These are phyloP conservation scores for Entomobrya proxima DNA, from an alignment of 2,888 invertebrate species.

Conservation along the genomic window DNA sequence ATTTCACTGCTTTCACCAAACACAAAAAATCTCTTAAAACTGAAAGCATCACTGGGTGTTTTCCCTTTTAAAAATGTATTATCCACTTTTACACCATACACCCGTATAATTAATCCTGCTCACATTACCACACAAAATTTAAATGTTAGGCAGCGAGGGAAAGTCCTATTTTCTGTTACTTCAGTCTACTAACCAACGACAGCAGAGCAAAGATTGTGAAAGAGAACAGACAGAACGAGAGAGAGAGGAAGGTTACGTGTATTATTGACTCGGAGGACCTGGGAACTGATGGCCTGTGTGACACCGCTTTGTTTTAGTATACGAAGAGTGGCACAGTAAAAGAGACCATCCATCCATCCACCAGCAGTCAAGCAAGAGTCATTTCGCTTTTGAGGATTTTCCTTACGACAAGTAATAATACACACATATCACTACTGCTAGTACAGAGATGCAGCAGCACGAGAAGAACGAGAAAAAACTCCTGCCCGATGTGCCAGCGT, in stretches of 20 bases:
- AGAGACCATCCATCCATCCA: conserved; percentile 43
- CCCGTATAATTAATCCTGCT: conserved; percentile 25
- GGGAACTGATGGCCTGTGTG: conserved; percentile 65
- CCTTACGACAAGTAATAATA: conserved; percentile 27
- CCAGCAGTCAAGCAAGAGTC: conserved; percentile 44
- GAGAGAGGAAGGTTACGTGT: conserved; percentile 65
- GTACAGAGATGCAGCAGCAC: conserved; percentile 4
- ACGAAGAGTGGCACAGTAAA: conserved; percentile 37
- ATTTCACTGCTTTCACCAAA: background rate
- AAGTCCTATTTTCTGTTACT: conserved; percentile 23
- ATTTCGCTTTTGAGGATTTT: conserved; percentile 34
- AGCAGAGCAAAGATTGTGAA: conserved; percentile 39
- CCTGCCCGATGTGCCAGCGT: conserved; percentile 27
- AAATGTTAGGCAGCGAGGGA: conserved; percentile 54
- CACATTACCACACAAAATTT: conserved; percentile 11
- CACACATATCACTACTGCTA: too few relatives aligned
- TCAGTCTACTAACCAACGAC: conserved; percentile 15
- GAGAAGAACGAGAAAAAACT: background rate
- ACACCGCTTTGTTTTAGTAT: conserved; percentile 70
- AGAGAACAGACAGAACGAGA: conserved; percentile 55
- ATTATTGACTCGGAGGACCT: conserved; percentile 69
- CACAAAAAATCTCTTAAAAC: background rate
- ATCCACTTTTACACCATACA: background rate
- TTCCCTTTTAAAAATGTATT: background rate
- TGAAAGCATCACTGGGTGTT: background rate